Conservation (phyloP, 2,113 vertebrate genomes). For the Myrmecophaga tridactyla region DNA sequence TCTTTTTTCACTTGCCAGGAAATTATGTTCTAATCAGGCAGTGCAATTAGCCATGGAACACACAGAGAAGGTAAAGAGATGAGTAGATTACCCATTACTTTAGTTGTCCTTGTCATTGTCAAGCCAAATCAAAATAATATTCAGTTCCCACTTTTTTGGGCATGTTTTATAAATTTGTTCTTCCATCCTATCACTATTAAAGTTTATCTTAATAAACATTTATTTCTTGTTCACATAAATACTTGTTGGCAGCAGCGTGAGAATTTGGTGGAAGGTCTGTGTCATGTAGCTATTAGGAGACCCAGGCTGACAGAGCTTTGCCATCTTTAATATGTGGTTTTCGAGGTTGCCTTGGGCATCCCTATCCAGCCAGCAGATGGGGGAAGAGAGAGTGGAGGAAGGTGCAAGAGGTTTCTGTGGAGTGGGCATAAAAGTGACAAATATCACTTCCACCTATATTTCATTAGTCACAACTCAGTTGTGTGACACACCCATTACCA, state of each 20-base stretch:
- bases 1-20: not conserved
- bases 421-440: not conserved
- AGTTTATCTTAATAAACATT: not conserved
- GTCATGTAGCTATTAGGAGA: not conserved
- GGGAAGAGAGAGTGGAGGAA: no score
- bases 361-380: not conserved
- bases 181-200: not conserved
- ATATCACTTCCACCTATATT: not conserved
- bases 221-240: not conserved
- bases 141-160: not conserved
- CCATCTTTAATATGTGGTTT: not conserved
- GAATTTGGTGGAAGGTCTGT: not conserved
- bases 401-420: not conserved
- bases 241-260: not conserved
- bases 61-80: not conserved
- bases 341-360: not conserved
- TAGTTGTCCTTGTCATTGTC: not conserved
- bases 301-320: not conserved
- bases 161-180: slow-evolving; percentile 10
- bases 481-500: not conserved
- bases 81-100: not conserved
- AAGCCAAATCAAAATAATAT: not conserved
- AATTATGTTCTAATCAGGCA: not conserved
- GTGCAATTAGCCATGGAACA: not conserved
- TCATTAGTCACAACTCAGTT: not conserved